phyloP scores from a whole-genome alignment of 2,797 vertebrate species.

The Stomatorhinus walkeri region DNA sequence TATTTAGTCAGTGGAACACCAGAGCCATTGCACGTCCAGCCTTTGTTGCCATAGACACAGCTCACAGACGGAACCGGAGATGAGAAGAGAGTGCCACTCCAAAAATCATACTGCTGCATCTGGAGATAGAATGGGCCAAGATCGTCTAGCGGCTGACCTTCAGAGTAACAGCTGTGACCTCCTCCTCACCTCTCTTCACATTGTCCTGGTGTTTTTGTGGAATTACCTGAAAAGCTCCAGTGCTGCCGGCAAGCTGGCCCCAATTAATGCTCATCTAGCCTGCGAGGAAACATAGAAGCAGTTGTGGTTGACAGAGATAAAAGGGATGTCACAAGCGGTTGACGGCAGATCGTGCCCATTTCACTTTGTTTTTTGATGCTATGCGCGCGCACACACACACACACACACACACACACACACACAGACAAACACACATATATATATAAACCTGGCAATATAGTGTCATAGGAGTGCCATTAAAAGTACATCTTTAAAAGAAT shows the following conservation, averaged over 20 bases:
- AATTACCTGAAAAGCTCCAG: neutral
- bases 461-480: neutral
- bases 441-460: neutral
- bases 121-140: neutral
- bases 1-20: neutral
- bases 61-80: neutral
- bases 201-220: neutral
- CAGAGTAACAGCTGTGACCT: neutral
- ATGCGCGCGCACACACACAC: neutral
- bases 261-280: neutral
- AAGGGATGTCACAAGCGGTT: neutral
- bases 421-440: neutral
- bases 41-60: constrained; percentile 3
- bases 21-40: neutral
- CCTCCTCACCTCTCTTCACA: neutral
- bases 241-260: neutral
- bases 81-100: neutral
- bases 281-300: neutral
- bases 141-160: neutral
- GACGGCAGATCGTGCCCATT: neutral
- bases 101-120: neutral
- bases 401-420: too few relatives aligned
- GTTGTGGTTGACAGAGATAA: neutral
- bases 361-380: neutral
- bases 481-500: neutral